Evolutionary conservation across 2,797 vertebrate genomes (phyloP).

Genomic region (Micropoecilia bifurca): DNA sequence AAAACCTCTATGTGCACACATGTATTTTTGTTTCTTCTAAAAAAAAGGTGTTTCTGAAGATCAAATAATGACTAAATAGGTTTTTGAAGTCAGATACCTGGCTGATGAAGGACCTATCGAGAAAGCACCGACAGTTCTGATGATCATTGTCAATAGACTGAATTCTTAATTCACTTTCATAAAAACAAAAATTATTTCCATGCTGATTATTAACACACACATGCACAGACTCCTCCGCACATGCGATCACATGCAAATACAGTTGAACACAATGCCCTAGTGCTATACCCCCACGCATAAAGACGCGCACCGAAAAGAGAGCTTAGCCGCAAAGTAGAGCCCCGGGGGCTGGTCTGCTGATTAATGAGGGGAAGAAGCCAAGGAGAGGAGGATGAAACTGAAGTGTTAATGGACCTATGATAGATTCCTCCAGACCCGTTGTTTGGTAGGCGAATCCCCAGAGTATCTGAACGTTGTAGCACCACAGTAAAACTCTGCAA

Average conservation of each 20-base stretch:
- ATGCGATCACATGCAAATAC: slow-evolving; percentile 20
- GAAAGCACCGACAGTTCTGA: background rate
- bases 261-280: slow-evolving; percentile 20
- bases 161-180: background rate
- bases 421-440: slow-evolving; percentile 71
- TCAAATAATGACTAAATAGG: slow-evolving; percentile 26
- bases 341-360: slow-evolving; percentile 69
- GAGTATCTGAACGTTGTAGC: slow-evolving; percentile 61
- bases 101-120: slow-evolving; percentile 25
- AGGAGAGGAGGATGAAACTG: slow-evolving; percentile 72
- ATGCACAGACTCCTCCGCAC: slow-evolving; percentile 10
- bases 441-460: slow-evolving; percentile 70
- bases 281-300: slow-evolving; percentile 10
- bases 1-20: slow-evolving; percentile 25
- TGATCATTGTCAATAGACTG: slow-evolving; percentile 5
- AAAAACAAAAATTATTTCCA: slow-evolving; percentile 1
- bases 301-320: slow-evolving; percentile 40
- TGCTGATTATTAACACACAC: slow-evolving; percentile 2
- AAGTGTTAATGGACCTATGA: slow-evolving; percentile 79
- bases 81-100: slow-evolving; percentile 19
- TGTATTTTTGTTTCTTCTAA: slow-evolving; percentile 19
- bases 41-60: slow-evolving; percentile 19
- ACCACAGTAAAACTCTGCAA: slow-evolving; percentile 35
- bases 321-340: slow-evolving; percentile 61
- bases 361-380: slow-evolving; percentile 75